Base-by-base conservation (phyloP, 2,888 invertebrate species). In the Gastracanthus pulcherrimus region DNA sequence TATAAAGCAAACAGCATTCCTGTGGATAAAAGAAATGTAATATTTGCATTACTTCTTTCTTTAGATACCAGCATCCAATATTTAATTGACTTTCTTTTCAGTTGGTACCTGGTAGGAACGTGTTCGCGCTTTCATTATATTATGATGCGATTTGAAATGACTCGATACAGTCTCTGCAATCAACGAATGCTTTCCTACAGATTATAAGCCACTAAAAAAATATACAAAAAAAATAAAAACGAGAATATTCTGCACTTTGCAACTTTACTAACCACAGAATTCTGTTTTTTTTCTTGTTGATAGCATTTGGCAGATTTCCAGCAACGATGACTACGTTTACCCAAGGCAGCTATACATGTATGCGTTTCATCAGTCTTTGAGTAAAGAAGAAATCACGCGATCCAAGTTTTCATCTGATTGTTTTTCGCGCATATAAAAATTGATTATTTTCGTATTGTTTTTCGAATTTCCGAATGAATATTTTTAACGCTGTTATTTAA, bases 281-380 rank as follows among this genome's bases (percentile, higher is more conserved):
- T 90, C 86, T 89, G 86, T 90, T 89, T 89, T 91, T 87, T 91
- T 88, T 91, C 87, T 89, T 92, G 90, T 86, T 94, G 92, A 86
- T 94, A 96, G 96, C 96, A 89, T 94, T 96, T 89, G 97, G 96
- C 85, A 95, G 96, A 92, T 97, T 97, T 91, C 97, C 97, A 75
- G 92, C 94, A 83, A 96, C 96, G 91, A 95, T 97, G 91, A 94
- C 96, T 84, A 94, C 95, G 79, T 97, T 95, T 92, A 96, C 96
- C 85, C 96, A 97, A 92, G 97, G 97, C 91, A 97, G 95, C 92
- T 98, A 97, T 89, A 97, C 98, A 92, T 98, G 98, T 98, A 95
- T 93, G 95, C 93, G 93, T 89, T 86, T 88, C 87, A 88, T 84
- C 87, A 87, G 86, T 87, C 84, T 87, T 86, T 88, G 87, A 90